Evolutionary conservation across 1,140 invertebrate genomes (phyloP).

Genomic region (Panagrolaimus sp.): DNA sequence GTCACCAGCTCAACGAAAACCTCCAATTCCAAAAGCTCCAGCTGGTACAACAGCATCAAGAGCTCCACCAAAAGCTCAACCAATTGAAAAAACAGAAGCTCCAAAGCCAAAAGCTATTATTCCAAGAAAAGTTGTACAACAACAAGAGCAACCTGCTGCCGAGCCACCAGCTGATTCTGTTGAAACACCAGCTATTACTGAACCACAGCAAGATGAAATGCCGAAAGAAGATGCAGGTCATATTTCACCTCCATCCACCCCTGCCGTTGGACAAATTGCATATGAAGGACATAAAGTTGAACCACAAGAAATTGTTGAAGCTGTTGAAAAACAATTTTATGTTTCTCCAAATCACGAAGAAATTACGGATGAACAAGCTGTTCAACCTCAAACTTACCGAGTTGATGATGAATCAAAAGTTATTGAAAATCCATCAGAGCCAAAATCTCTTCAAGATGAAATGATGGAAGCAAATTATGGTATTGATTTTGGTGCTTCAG

Average conservation of each 20-base stretch:
- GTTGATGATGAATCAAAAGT: neutral
- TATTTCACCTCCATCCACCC: too few relatives aligned
- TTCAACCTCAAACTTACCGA: neutral
- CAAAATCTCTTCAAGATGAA: neutral
- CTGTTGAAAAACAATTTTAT: neutral
- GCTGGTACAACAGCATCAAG: neutral
- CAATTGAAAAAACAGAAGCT: too few relatives aligned
- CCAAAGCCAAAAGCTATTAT: neutral
- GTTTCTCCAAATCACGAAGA: too few relatives aligned
- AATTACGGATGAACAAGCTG: too few relatives aligned
- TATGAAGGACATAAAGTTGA: neutral
- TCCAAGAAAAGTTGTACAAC: slow-evolving; percentile 1
- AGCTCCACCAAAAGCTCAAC: neutral
- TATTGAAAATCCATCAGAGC: neutral
- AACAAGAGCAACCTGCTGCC: neutral
- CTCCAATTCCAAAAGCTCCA: neutral
- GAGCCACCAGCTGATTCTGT: too few relatives aligned
- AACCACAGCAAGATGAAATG: too few relatives aligned
- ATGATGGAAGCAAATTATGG: neutral
- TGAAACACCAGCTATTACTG: too few relatives aligned
- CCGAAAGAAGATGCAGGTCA: too few relatives aligned
- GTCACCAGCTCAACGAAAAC: neutral
- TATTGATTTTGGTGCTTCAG: neutral
- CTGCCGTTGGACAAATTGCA: too few relatives aligned
- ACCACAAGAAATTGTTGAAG: neutral